A percentile compares a stretch with the other conserved stretches of the same genome.
Evolutionary conservation across 64 coral and sea anemone genomes (phyloP).

Genomic region (Astreopora myriophthalma): DNA sequence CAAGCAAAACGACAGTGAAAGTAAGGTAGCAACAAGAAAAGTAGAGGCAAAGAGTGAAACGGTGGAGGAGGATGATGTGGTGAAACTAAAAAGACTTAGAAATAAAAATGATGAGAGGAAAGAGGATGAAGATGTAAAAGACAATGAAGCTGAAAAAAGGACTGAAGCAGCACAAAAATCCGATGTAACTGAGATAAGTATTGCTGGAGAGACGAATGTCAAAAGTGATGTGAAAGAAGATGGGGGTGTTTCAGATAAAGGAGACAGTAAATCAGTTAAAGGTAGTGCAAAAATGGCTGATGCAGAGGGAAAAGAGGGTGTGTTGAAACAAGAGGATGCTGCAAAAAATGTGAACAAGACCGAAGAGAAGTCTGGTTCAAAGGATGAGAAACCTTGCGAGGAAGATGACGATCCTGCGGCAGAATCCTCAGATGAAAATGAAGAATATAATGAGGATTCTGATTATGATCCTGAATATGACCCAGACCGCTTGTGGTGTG

Average conservation of each 20-base stretch:
- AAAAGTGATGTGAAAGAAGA: background rate
- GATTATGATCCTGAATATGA: conserved; percentile 99
- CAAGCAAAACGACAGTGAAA: background rate
- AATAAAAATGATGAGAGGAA: background rate
- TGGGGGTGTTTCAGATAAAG: background rate
- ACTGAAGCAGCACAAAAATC: background rate
- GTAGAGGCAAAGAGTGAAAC: background rate
- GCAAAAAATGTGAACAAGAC: background rate
- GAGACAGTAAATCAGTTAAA: background rate
- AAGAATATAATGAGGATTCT: conserved; percentile 79
- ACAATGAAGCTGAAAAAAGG: background rate
- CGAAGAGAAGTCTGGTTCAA: background rate
- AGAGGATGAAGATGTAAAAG: background rate
- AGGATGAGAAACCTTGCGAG: background rate
- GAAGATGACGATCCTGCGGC: conserved; percentile 38
- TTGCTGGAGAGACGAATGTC: background rate
- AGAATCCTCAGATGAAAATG: conserved; percentile 49
- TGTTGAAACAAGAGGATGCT: conserved; percentile 8
- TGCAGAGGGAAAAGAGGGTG: background rate
- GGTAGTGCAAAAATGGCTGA: background rate
- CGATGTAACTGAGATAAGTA: too few species aligned
- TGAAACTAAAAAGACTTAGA: background rate
- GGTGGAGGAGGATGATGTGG: background rate
- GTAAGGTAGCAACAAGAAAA: conserved; percentile 1
- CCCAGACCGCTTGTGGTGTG: conserved; percentile 90